A percentile compares a stretch with the other conserved stretches of the same genome.
Evolutionary conservation across 1,140 invertebrate species (phyloP).

Genomic region (Geopemphigus sp.): DNA sequence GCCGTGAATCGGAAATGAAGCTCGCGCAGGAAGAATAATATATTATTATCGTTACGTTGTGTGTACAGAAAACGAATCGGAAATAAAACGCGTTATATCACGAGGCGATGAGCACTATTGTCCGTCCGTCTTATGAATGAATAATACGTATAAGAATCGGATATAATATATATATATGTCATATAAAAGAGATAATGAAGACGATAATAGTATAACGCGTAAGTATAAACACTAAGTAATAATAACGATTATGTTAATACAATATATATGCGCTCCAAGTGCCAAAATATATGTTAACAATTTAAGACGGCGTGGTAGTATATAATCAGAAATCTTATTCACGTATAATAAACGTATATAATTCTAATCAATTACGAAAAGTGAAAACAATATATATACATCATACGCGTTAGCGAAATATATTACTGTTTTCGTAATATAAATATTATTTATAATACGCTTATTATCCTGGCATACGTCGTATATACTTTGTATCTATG

Average conservation of each 20-base stretch:
- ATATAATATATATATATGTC: not conserved
- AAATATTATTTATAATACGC: not conserved
- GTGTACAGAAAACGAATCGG: conserved; percentile 10
- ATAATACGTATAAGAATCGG: not conserved
- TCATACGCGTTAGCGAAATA: not conserved
- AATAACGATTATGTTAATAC: too few species aligned
- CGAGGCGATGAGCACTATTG: not conserved
- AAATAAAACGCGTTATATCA: conserved; percentile 19
- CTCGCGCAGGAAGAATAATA: not conserved
- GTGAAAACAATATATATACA: conserved; percentile 15
- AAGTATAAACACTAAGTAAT: not conserved
- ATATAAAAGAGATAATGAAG: not conserved
- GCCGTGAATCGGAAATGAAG: conserved; percentile 40
- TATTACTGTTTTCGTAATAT: conserved; percentile 7
- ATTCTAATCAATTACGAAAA: conserved; percentile 14
- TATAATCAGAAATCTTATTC: too few species aligned
- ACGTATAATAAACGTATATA: not conserved
- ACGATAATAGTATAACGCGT: not conserved
- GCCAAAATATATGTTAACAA: conserved; percentile 22
- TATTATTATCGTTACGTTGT: too few species aligned
- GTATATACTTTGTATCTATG: not conserved
- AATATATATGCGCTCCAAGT: not conserved
- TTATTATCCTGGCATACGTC: too few species aligned
- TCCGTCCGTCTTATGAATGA: conserved; percentile 4
- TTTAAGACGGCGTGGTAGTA: not conserved